phyloP scores from a whole-genome alignment of 2,888 invertebrate genomes.

The Mermis nigrescens region DNA sequence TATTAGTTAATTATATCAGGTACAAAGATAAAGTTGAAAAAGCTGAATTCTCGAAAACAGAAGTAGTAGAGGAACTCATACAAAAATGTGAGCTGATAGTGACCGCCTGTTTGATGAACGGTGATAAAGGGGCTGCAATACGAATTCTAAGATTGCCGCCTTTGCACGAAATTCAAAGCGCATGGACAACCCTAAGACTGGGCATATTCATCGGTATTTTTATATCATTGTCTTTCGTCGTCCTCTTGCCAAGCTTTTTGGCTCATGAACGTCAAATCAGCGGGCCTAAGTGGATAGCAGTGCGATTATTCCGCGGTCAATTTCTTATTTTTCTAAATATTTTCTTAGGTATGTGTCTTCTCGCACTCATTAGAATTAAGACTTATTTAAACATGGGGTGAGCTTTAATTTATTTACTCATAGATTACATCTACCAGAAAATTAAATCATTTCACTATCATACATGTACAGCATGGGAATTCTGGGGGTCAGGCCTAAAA shows the following conservation, averaged over 20 bases:
- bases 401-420: no score
- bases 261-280: neutral
- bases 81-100: neutral
- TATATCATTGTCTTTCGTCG: conserved; percentile 64
- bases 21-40: conserved; percentile 71
- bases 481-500: no score
- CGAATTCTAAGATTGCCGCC: conserved; percentile 90
- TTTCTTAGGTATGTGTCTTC: conserved; percentile 25
- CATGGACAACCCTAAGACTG: conserved; percentile 66
- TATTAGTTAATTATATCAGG: no score
- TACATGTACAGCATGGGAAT: no score
- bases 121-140: conserved; percentile 62
- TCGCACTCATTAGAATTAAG: neutral
- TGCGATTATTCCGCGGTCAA: conserved; percentile 78
- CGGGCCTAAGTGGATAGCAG: conserved; percentile 38
- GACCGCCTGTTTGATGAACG: neutral
- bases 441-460: no score
- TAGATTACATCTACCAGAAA: no score
- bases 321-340: conserved; percentile 50
- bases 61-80: conserved; percentile 38
- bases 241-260: neutral
- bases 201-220: conserved; percentile 89
- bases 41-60: conserved; percentile 76
- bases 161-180: conserved; percentile 80
- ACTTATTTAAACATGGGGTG: no score